These are phyloP conservation scores for Neuroterus valhalla DNA, from an alignment of 1,140 invertebrate species.

Conservation along the genomic window DNA sequence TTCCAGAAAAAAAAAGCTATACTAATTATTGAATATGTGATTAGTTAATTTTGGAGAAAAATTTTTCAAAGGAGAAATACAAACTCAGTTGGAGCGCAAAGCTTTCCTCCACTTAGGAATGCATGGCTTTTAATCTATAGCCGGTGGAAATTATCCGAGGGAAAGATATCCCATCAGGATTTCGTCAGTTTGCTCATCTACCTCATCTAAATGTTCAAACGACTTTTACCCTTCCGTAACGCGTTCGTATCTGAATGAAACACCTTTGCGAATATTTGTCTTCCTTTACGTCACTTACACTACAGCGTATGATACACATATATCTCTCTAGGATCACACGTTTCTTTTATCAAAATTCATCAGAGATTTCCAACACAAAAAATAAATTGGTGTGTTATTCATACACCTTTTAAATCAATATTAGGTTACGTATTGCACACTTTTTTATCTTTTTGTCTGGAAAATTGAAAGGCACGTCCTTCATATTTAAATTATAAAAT, in stretches of 20 bases:
- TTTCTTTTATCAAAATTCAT: slow-evolving; percentile 7
- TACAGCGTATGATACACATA: slow-evolving; percentile 10
- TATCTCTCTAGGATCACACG: slow-evolving; percentile 1
- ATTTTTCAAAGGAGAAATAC: no score
- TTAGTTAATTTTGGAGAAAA: no score
- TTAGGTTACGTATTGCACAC: no score
- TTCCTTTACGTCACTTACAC: slow-evolving; percentile 23
- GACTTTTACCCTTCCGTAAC: slow-evolving; percentile 15
- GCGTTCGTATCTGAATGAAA: slow-evolving; percentile 24
- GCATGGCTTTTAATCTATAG: neutral
- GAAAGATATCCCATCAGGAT: slow-evolving; percentile 6
- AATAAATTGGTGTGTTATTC: neutral
- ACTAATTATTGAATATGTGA: no score
- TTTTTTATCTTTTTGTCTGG: no score
- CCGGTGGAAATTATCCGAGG: neutral
- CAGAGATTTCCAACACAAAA: neutral
- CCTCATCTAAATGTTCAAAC: slow-evolving; percentile 26
- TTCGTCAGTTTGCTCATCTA: slow-evolving; percentile 27
- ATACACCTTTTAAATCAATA: no score
- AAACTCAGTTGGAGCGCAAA: no score
- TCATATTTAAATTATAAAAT: no score
- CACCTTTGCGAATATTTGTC: slow-evolving; percentile 25
- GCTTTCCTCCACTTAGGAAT: neutral
- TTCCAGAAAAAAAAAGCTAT: no score
- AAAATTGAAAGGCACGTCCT: no score